Base-by-base conservation (phyloP, 2,888 invertebrate species). In the Dinocampus coccinellae region DNA sequence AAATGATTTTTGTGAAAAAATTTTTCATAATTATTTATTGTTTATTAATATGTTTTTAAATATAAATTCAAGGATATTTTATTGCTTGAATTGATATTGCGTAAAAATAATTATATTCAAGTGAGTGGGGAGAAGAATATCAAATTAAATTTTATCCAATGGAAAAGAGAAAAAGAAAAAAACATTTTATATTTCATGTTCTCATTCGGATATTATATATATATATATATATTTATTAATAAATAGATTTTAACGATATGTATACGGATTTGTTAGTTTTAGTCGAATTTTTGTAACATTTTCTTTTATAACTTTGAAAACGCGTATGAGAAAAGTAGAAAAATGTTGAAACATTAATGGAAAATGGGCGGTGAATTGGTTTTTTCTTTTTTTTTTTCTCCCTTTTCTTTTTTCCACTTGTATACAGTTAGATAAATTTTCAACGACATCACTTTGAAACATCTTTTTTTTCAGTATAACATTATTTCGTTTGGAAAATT, bases 281-380 rank as follows among this genome's bases (percentile, higher is more conserved):
- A 52, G 39, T 70, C 42, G 70, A 58, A 70, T 58, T 62, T 63
- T 69, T 63, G 69, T 69, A 62, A 57, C 63, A 63, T 69, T 33
- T 69, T 64, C 24, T 29, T 20, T 42, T 33, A 61, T 20, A 63
- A 29, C 33, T 34, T 55, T 20, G 55, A 63, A 29, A 42, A 62
- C 29, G 61, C 16, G 47, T 16, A 47, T 47, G 20, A 47, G 16
- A 47, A 47, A 47, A 47, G 16, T 16, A 3, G 47, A 1, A 62
- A 39, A 20, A 29, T 11, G 22, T 16, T 26, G 72, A 57, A 53
- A 36, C n/a, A 29, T 3, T 4, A 29, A 60, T 26, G 36, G 36
- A 39, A 53, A 11, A 55, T n/a, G 58, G 33, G 62, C 64, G 22
- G 58, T 20, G 39, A 42, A 29, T 11, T 10, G 52, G n/a, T n/a